Evolutionary conservation across 2,113 vertebrate genomes (phyloP).

Genomic region (Clupea harengus): DNA sequence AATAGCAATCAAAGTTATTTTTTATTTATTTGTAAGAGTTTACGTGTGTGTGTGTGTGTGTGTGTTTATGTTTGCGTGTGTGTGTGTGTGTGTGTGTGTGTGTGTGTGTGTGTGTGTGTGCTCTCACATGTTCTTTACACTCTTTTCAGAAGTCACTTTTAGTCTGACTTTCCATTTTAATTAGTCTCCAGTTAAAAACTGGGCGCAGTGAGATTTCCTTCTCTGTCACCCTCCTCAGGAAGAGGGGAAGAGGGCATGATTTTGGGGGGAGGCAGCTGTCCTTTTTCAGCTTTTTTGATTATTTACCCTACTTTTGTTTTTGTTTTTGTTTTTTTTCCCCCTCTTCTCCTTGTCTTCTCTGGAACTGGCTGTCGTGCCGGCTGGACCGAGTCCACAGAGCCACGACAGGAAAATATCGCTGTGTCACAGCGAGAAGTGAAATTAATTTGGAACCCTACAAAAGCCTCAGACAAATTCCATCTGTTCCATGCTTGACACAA

Average conservation of each 20-base stretch:
- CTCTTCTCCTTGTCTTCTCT: slow-evolving; percentile 56
- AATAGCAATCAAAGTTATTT: slow-evolving; percentile 4
- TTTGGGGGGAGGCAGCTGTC: slow-evolving; percentile 49
- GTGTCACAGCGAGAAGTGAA: slow-evolving; percentile 71
- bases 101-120: background rate
- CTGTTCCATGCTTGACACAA: slow-evolving; percentile 54
- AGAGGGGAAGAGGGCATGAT: slow-evolving; percentile 50
- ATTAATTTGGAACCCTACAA: slow-evolving; percentile 70
- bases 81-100: background rate
- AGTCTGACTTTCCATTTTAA: background rate
- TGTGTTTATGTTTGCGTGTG: background rate
- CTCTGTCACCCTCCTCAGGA: background rate
- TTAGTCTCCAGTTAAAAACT: slow-evolving; percentile 9
- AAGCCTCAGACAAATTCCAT: slow-evolving; percentile 63
- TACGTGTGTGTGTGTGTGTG: background rate
- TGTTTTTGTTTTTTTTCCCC: slow-evolving; percentile 46
- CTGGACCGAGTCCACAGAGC: slow-evolving; percentile 64
- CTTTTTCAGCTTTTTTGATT: background rate
- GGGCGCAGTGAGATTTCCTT: background rate
- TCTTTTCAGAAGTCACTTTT: background rate
- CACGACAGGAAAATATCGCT: slow-evolving; percentile 57
- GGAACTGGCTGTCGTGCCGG: slow-evolving; percentile 59
- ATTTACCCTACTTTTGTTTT: slow-evolving; percentile 48
- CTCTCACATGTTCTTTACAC: background rate
- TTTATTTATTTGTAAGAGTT: background rate